Evolutionary conservation across 2,888 invertebrate species (phyloP), one percentile per base, ranked within the genome.

Genomic region (Eristalinus sepulchralis): DNA sequence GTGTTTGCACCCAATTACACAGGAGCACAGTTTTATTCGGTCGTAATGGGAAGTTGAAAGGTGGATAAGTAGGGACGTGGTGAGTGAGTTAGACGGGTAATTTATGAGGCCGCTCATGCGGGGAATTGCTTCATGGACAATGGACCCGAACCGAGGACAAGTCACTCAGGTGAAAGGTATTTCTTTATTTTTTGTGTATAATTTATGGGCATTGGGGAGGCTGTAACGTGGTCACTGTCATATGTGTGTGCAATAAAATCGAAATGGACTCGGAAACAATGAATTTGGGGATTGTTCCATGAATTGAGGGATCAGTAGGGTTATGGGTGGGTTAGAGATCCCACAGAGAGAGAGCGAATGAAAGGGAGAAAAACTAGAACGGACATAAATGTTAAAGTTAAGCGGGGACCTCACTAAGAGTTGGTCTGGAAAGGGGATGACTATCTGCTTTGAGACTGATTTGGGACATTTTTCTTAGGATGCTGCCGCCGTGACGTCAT

Each of bases 1-100:
- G 11, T 67, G 71, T 83, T 79, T 73, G 70, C 66, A 76, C 67
- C 80, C 80, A 84, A 80, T 80, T 62, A 80, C 75, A 80, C 39
- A 10, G 53, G 33, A 36, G 55, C 47, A 64, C 20, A 39, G 60
- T 47, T 66, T 70, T 33, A 33, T 36, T 75, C 33, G 13, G 22
- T 66, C 34, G 66, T 62, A 78, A 78, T 57, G 70, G 77, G 64
- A 63, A 57, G 63, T 17, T 68, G 57, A 36, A 73, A 64, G 59
- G 68, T 73, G 66, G 55, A 72, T 72, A 47, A 39, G 67, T 10
- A 33, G 72, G 39, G 17, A 4, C 27, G 27, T 5, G 27, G 27
- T 5, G n/a, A 36, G 47, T 10, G n/a, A 10, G 22, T 55, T 71
- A 77, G 72, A 72, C 57, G 67, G 53, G 67, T 53, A 71, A 77